Conservation (phyloP, 2,797 vertebrate genomes). For the Sebastes iracundus region DNA sequence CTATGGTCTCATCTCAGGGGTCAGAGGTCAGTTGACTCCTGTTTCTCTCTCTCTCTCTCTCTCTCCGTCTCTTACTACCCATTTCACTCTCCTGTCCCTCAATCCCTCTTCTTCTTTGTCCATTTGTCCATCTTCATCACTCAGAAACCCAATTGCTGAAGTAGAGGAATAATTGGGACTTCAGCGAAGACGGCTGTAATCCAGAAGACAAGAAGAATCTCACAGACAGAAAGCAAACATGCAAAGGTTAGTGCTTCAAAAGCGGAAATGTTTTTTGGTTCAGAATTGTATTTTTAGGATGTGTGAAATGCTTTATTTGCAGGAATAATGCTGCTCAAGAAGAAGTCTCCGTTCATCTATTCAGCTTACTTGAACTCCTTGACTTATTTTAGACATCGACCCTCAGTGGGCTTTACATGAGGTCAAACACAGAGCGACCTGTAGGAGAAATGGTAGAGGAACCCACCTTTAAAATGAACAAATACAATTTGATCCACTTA, state of each 20-base stretch:
- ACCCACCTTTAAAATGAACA: not conserved
- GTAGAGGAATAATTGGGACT: not conserved
- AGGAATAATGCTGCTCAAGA: not conserved
- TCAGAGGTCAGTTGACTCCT: conserved; percentile 53
- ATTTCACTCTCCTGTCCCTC: not conserved
- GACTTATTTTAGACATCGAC: not conserved
- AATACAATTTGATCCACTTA: not conserved
- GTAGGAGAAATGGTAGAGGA: not conserved
- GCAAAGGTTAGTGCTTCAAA: conserved; percentile 54
- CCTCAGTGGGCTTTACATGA: not conserved
- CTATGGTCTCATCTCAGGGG: conserved; percentile 55
- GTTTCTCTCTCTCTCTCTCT: conserved; percentile 45
- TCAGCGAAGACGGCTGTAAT: not conserved
- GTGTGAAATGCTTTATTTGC: not conserved
- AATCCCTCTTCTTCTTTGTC: not conserved
- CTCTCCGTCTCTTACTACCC: not conserved
- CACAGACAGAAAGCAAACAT: conserved; percentile 27
- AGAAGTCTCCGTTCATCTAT: not conserved
- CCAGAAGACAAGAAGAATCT: not conserved
- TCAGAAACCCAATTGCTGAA: not conserved
- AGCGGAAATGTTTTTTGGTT: not conserved
- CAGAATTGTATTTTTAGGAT: not conserved
- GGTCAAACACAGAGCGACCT: not conserved
- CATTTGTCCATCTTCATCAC: not conserved
- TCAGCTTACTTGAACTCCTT: not conserved